These are phyloP conservation scores for Anguilla obscura DNA, from an alignment of 2,797 vertebrate species.

Conservation along the genomic window DNA sequence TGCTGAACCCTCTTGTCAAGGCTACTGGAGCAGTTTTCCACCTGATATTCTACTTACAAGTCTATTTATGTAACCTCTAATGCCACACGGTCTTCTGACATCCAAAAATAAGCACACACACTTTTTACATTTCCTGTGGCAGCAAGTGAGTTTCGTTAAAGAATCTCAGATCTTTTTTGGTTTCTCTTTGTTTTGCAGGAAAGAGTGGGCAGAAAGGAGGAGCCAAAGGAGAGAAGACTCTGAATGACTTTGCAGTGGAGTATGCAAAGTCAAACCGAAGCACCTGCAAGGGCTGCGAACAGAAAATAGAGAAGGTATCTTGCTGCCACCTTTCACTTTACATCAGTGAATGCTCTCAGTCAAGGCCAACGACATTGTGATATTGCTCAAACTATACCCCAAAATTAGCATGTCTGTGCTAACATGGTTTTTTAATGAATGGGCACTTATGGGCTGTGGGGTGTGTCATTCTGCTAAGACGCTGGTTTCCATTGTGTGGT, in stretches of 20 bases:
- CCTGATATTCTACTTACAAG: not conserved
- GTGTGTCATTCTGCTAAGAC: not conserved
- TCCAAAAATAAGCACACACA: not conserved
- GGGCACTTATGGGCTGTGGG: not conserved
- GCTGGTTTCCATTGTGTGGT: not conserved
- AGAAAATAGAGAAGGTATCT: slow-evolving; percentile 95
- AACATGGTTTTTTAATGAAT: not conserved
- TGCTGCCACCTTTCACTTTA: not conserved
- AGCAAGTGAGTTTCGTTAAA: not conserved
- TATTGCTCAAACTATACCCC: not conserved
- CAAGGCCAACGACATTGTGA: not conserved
- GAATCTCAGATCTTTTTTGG: not conserved
- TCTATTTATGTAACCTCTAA: not conserved
- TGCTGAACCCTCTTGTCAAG: not conserved
- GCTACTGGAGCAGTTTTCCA: not conserved
- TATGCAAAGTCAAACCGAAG: slow-evolving; percentile 98
- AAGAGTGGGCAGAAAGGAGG: slow-evolving; percentile 77
- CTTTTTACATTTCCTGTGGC: not conserved
- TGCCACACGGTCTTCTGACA: not conserved
- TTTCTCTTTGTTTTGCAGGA: slow-evolving; percentile 62
- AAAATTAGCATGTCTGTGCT: not conserved
- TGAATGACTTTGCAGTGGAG: slow-evolving; percentile 90
- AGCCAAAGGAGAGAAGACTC: slow-evolving; percentile 80
- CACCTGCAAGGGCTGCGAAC: slow-evolving; percentile 92
- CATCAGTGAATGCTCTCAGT: not conserved